These are phyloP conservation scores for Ferdinandea cuprea DNA, from an alignment of 2,888 invertebrate species.

Conservation along the genomic window DNA sequence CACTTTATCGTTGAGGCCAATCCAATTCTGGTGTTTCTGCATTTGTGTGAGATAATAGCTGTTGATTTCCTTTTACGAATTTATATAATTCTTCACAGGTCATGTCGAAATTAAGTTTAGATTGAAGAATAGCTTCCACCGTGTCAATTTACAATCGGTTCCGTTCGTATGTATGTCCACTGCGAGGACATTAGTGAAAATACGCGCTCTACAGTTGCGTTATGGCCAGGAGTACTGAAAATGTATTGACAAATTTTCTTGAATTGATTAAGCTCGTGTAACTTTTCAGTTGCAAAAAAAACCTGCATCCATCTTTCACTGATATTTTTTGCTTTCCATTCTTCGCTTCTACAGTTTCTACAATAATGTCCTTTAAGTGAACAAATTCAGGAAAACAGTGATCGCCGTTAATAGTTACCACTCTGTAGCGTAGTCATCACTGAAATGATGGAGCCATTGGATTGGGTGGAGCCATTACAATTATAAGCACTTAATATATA, in stretches of 20 bases:
- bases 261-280: conserved; percentile 24
- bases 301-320: conserved; percentile 35
- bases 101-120: conserved; percentile 36
- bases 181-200: conserved; percentile 34
- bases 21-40: too few relatives aligned
- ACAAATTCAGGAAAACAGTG: conserved; percentile 32
- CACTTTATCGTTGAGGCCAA: too few relatives aligned
- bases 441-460: conserved; percentile 5
- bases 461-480: conserved; percentile 21
- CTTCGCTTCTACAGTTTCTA: conserved; percentile 29
- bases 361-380: conserved; percentile 34
- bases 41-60: conserved; percentile 39
- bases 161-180: conserved; percentile 33
- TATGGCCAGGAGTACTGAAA: conserved; percentile 32
- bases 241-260: conserved; percentile 26
- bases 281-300: conserved; percentile 21
- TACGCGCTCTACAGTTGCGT: conserved; percentile 39
- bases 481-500: neutral
- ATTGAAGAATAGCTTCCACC: conserved; percentile 36
- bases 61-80: conserved; percentile 37
- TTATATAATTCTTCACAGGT: conserved; percentile 41
- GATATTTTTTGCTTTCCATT: conserved; percentile 42
- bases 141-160: conserved; percentile 32
- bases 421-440: conserved; percentile 8
- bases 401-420: conserved; percentile 7